phyloP scores from a whole-genome alignment of 2,113 vertebrate species.

The Heterocephalus glaber region DNA sequence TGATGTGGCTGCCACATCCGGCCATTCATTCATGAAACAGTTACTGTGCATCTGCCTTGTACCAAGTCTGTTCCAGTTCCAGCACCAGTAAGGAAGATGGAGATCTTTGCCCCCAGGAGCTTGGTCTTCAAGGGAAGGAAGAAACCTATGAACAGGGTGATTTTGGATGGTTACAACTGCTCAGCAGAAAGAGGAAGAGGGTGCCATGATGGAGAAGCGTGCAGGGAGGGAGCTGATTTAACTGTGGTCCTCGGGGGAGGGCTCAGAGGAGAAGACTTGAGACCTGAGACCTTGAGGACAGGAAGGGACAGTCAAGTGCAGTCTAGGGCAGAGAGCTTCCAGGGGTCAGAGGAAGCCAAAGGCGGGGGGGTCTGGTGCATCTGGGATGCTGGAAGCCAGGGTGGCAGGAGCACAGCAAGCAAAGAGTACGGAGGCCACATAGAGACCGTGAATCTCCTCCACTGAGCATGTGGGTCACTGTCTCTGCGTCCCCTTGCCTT shows the following conservation, averaged over 20 bases:
- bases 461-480: not conserved
- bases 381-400: not conserved
- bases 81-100: not conserved
- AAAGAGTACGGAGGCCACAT: not conserved
- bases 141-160: not conserved
- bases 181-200: not conserved
- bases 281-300: too few relatives aligned
- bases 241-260: not conserved
- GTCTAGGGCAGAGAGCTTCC: not conserved
- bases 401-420: not conserved
- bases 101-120: not conserved
- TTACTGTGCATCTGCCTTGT: not conserved
- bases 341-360: not conserved
- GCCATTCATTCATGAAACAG: not conserved
- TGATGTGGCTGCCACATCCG: accelerated
- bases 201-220: accelerated
- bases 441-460: not conserved
- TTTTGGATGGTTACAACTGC: not conserved
- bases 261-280: not conserved
- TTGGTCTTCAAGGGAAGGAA: not conserved
- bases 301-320: accelerated
- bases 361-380: not conserved
- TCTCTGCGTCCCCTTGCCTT: not conserved
- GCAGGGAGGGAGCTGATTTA: not conserved
- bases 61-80: not conserved